These are phyloP conservation scores for Diabrotica balteata DNA, from an alignment of 2,888 invertebrate species.

Conservation along the genomic window DNA sequence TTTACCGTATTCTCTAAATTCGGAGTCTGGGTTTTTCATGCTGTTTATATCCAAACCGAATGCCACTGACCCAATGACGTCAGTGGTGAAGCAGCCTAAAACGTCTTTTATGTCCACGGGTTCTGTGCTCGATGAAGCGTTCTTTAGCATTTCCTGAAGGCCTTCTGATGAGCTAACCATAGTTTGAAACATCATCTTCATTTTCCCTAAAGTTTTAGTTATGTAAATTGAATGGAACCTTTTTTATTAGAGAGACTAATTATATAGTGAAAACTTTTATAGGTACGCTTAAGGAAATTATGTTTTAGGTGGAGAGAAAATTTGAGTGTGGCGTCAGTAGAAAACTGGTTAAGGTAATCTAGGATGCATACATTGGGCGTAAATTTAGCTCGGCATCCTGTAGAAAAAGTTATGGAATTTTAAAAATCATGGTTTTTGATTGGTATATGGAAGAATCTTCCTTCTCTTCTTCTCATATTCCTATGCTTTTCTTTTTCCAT, in stretches of 20 bases:
- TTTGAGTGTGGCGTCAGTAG: too few relatives aligned
- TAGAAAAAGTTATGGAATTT: too few relatives aligned
- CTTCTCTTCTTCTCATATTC: too few relatives aligned
- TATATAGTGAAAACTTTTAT: too few relatives aligned
- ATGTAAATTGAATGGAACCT: neutral
- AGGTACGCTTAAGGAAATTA: too few relatives aligned
- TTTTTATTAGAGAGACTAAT: neutral
- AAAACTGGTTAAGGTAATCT: too few relatives aligned
- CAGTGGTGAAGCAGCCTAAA: conserved; percentile 65
- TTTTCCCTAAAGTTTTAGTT: conserved; percentile 58
- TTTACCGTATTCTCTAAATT: conserved; percentile 55
- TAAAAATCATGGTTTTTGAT: too few relatives aligned
- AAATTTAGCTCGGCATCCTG: too few relatives aligned
- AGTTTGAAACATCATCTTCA: conserved; percentile 70
- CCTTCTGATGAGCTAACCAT: conserved; percentile 61
- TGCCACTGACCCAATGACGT: conserved; percentile 66
- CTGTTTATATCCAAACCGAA: conserved; percentile 67
- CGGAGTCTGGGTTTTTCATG: conserved; percentile 62
- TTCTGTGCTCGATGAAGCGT: conserved; percentile 28
- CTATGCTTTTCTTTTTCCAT: too few relatives aligned
- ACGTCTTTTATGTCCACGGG: conserved; percentile 56
- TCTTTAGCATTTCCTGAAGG: conserved; percentile 34
- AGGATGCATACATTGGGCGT: too few relatives aligned
- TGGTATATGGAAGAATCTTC: too few relatives aligned
- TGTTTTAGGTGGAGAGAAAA: too few relatives aligned